Base-by-base conservation (phyloP, 2,113 vertebrate genomes). In the Bagarius yarrelli region DNA sequence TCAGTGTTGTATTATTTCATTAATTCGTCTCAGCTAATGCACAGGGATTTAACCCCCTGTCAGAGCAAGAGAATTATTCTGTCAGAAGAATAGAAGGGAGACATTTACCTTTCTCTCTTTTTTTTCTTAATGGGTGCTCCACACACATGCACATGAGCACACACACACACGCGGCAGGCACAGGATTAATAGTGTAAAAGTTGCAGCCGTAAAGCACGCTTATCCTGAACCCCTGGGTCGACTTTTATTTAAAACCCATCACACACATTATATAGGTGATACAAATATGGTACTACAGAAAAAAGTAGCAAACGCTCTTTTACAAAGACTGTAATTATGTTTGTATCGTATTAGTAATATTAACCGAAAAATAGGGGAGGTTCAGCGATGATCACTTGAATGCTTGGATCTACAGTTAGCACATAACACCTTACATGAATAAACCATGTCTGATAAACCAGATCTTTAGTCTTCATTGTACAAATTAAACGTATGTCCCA, bases 1-100 rank as follows among this genome's bases (percentile, higher is more conserved):
- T 83, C 84, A 81, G 55, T 74, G 78, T 77, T 83, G 64, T 70
- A 81, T 81, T 83, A 83, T 83, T 86, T 69, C 69, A 85, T 83
- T 81, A 56, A 83, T 86, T 81, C 64, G 79, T 81, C 59, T 75
- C 61, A 75, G 52, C 79, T 86, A 86, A 83, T 83, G 82, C 56
- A 83, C 40, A 16, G 60, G 44, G 84, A 69, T 69, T 83, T 80
- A 74, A 66, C n/a, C 50, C 84, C 78, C 78, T 53, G 69, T 82
- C 66, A 73, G 73, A 66, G 70, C 60, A 77, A 69, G 52, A 70
- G 18, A 67, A 60, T 85, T 80, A 83, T 77, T 74, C 81, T 59
- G 82, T 83, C 74, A 81, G 78, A 53, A 67, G 61, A 83, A 80
- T 50, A 19, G 78, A 82, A 14, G 5, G 47, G 30, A 69, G 23